These are phyloP conservation scores for Fissipunctia ypsillon DNA, from an alignment of 2,888 invertebrate genomes.

Conservation along the genomic window DNA sequence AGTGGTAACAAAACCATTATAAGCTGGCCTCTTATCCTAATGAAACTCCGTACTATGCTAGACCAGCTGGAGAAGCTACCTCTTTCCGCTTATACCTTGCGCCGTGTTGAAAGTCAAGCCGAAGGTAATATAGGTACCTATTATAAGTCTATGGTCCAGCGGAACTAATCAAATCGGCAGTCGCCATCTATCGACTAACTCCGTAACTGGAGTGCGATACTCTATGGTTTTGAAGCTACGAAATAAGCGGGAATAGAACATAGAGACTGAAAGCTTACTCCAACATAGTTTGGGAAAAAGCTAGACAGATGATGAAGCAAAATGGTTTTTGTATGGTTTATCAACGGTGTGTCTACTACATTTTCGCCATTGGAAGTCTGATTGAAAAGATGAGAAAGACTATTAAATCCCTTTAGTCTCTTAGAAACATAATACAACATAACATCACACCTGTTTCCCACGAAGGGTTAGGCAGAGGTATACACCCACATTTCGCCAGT, in stretches of 20 bases:
- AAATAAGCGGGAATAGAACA: neutral
- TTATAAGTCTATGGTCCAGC: conserved; percentile 35
- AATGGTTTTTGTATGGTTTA: too few species aligned
- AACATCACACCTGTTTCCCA: too few species aligned
- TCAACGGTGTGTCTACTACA: too few species aligned
- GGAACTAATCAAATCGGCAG: conserved; percentile 66
- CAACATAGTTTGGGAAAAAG: too few species aligned
- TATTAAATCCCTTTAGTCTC: too few species aligned
- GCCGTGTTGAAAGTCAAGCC: conserved; percentile 16
- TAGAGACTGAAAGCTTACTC: too few species aligned
- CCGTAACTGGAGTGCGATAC: conserved; percentile 34
- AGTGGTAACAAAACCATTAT: neutral
- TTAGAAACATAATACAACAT: too few species aligned
- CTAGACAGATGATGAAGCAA: too few species aligned
- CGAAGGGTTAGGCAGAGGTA: too few species aligned
- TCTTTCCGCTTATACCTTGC: conserved; percentile 2
- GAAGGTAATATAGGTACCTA: conserved; percentile 9
- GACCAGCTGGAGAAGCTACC: neutral
- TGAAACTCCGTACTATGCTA: neutral
- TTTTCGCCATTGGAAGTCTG: too few species aligned
- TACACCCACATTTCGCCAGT: too few species aligned
- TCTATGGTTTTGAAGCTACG: conserved; percentile 30
- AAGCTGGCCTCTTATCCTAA: neutral
- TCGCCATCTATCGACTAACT: conserved; percentile 28
- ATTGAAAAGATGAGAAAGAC: too few species aligned